Conservation (phyloP, 2,888 invertebrate species). For the Cosmia trapezina region DNA sequence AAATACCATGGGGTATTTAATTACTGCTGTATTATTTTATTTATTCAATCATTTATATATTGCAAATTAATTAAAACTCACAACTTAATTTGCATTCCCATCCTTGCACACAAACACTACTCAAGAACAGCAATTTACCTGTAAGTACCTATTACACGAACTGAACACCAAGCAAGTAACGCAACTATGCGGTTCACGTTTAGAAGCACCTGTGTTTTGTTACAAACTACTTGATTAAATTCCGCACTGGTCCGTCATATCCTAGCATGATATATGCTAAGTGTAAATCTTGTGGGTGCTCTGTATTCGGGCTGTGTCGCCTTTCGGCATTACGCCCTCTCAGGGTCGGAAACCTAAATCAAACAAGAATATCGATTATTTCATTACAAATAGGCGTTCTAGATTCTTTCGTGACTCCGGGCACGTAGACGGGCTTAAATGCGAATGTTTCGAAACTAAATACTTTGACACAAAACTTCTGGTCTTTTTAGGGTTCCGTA, state of each 20-base stretch:
- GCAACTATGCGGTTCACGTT: conserved; percentile 67
- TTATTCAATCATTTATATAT: not conserved
- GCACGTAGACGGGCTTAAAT: conserved; percentile 31
- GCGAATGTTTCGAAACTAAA: conserved; percentile 18
- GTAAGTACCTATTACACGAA: conserved; percentile 52
- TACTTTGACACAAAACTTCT: conserved; percentile 19
- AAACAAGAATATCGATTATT: conserved; percentile 66
- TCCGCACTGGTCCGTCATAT: conserved; percentile 66
- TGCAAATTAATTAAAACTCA: conserved; percentile 8
- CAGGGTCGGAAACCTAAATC: conserved; percentile 54
- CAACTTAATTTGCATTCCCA: conserved; percentile 28
- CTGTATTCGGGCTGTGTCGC: conserved; percentile 54
- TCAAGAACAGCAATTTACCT: conserved; percentile 46
- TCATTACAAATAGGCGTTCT: conserved; percentile 63
- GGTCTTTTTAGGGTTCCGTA: not conserved
- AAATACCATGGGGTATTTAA: no score
- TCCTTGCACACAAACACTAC: conserved; percentile 1
- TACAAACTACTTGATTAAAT: conserved; percentile 73
- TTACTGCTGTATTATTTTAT: not conserved
- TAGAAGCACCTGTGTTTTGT: conserved; percentile 73
- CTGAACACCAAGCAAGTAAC: conserved; percentile 61
- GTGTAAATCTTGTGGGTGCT: conserved; percentile 61
- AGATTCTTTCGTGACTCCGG: conserved; percentile 31
- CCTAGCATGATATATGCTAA: conserved; percentile 66
- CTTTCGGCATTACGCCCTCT: conserved; percentile 31